These are phyloP conservation scores for Marronus borbonicus DNA, from an alignment of 2,888 invertebrate genomes.

Conservation along the genomic window DNA sequence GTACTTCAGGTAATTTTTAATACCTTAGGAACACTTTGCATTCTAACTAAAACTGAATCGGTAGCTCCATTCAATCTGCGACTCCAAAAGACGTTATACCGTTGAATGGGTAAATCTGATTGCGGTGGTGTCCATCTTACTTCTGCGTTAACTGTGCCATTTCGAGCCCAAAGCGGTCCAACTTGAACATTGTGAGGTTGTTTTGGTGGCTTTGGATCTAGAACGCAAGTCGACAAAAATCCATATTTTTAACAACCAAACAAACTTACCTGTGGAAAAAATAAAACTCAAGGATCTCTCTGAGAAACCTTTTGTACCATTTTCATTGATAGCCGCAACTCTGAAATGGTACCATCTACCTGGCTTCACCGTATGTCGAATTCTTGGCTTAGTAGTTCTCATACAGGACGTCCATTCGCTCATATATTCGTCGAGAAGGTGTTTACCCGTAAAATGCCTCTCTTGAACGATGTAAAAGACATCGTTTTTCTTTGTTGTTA, in stretches of 20 bases:
- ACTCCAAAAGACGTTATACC: constrained; percentile 85
- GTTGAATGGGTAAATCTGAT: constrained; percentile 81
- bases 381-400: constrained; percentile 72
- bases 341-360: constrained; percentile 87
- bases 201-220: constrained; percentile 76
- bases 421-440: constrained; percentile 77
- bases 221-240: constrained; percentile 39
- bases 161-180: constrained; percentile 68
- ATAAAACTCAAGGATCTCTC: constrained; percentile 75
- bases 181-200: constrained; percentile 77
- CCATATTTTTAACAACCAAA: background rate
- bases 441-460: constrained; percentile 79
- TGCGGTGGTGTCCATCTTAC: constrained; percentile 81
- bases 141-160: constrained; percentile 73
- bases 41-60: constrained; percentile 77
- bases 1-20: background rate
- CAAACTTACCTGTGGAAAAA: constrained; percentile 69
- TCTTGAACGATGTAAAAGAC: constrained; percentile 79
- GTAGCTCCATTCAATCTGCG: constrained; percentile 77
- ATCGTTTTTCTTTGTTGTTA: constrained; percentile 50
- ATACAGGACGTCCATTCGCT: constrained; percentile 78
- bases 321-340: constrained; percentile 82
- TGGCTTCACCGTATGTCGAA: constrained; percentile 75
- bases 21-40: constrained; percentile 77
- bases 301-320: constrained; percentile 83